A percentile compares a stretch with the other conserved stretches of the same genome.
Evolutionary conservation across 1,140 invertebrate genomes (phyloP).

Genomic region (Leptopilina boulardi): DNA sequence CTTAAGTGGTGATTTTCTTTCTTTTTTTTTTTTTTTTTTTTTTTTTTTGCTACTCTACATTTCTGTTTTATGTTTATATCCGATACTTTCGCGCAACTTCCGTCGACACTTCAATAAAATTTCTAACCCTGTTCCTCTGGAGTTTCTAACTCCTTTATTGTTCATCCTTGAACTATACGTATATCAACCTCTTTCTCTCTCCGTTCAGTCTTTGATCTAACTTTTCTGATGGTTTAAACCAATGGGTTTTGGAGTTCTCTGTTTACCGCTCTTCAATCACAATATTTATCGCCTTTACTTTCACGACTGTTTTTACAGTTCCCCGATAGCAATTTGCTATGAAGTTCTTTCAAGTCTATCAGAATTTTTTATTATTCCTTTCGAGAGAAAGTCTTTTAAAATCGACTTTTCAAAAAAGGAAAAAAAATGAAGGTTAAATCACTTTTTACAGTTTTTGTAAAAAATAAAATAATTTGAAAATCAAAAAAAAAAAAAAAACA

Average conservation of each 20-base stretch:
- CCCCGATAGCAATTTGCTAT: not conserved
- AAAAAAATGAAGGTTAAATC: no score
- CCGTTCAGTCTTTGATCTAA: not conserved
- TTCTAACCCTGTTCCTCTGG: not conserved
- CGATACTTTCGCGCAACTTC: constrained; percentile 67
- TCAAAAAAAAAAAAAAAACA: no score
- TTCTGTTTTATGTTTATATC: constrained; percentile 62
- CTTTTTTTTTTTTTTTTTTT: no score
- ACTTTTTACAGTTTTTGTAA: no score
- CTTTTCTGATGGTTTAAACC: not conserved
- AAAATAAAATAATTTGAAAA: no score
- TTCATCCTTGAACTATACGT: constrained; percentile 14
- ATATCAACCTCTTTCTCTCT: constrained; percentile 1
- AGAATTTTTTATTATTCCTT: not conserved
- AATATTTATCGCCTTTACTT: not conserved
- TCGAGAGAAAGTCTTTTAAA: not conserved
- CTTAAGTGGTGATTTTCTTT: no score
- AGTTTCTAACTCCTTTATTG: not conserved
- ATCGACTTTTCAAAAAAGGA: no score
- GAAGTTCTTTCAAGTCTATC: not conserved
- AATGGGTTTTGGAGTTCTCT: not conserved
- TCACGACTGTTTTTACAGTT: not conserved
- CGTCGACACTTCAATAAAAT: constrained; percentile 58
- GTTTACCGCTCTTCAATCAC: not conserved
- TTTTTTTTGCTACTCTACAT: constrained; percentile 58